phyloP scores from a whole-genome alignment of 2,113 vertebrate species.

The Ageneiosus marmoratus region DNA sequence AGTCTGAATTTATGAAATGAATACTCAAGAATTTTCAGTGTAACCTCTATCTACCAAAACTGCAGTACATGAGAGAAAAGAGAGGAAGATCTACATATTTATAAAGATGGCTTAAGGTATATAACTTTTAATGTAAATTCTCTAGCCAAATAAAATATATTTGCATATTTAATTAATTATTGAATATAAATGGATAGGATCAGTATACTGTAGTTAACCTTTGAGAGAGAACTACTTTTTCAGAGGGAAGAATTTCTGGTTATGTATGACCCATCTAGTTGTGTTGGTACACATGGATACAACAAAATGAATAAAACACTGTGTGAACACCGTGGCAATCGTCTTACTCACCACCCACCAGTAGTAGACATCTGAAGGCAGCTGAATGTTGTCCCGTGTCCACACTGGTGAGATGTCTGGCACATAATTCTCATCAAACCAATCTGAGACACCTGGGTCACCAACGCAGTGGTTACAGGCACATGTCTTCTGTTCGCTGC shows the following conservation, averaged over 20 bases:
- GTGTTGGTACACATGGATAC: neutral
- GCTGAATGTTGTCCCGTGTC: slow-evolving; percentile 90
- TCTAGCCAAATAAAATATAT: neutral
- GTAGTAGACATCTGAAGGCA: slow-evolving; percentile 89
- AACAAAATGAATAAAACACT: neutral
- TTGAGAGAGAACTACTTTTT: neutral
- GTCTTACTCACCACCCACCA: slow-evolving; percentile 96
- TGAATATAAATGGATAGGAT: neutral
- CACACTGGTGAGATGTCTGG: slow-evolving; percentile 86
- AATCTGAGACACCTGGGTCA: slow-evolving; percentile 76
- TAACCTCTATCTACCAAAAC: neutral
- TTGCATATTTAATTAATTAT: neutral
- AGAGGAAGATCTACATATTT: neutral
- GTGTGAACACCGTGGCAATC: neutral
- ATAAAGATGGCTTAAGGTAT: neutral
- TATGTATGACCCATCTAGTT: neutral
- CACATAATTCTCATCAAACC: slow-evolving; percentile 92
- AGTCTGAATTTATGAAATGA: neutral
- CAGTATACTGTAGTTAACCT: neutral
- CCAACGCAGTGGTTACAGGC: slow-evolving; percentile 82
- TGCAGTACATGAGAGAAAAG: neutral
- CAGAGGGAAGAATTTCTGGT: neutral
- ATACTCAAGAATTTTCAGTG: neutral
- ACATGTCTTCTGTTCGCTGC: slow-evolving; percentile 75
- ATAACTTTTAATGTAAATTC: neutral